Evolutionary conservation across 2,888 invertebrate species (phyloP).

Genomic region (Campaea margaritaria): DNA sequence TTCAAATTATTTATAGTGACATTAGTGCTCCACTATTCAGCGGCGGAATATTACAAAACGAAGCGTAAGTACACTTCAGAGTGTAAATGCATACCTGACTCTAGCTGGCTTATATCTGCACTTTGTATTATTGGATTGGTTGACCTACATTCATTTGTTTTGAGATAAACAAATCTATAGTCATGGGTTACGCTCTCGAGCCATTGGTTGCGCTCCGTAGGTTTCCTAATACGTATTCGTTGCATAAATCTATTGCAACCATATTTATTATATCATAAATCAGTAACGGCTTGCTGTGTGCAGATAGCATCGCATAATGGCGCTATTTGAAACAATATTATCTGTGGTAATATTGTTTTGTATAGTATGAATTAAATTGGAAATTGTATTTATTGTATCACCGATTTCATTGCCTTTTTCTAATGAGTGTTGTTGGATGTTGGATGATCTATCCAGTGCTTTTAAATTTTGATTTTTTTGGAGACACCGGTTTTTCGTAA

Average conservation of each 20-base stretch:
- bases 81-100: background rate
- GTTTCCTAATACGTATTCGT: constrained; percentile 52
- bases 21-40: constrained; percentile 66
- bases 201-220: constrained; percentile 19
- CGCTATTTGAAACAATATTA: too few relatives aligned
- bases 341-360: too few relatives aligned
- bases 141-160: constrained; percentile 38
- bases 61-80: constrained; percentile 76
- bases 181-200: constrained; percentile 13
- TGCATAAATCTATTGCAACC: constrained; percentile 54
- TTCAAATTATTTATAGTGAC: constrained; percentile 75
- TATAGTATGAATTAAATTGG: too few relatives aligned
- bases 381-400: too few relatives aligned
- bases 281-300: constrained; percentile 41
- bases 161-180: constrained; percentile 46
- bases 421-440: too few relatives aligned
- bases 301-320: background rate
- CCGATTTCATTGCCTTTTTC: too few relatives aligned
- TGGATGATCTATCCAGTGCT: too few relatives aligned
- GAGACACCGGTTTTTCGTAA: too few relatives aligned
- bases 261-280: constrained; percentile 49
- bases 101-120: constrained; percentile 37
- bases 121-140: constrained; percentile 33
- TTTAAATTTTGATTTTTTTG: too few relatives aligned
- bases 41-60: constrained; percentile 73